A percentile compares a stretch with the other conserved stretches of the same genome.
Conservation (phyloP, 1,140 invertebrate genomes). For the Eupristina koningsbergeri region DNA sequence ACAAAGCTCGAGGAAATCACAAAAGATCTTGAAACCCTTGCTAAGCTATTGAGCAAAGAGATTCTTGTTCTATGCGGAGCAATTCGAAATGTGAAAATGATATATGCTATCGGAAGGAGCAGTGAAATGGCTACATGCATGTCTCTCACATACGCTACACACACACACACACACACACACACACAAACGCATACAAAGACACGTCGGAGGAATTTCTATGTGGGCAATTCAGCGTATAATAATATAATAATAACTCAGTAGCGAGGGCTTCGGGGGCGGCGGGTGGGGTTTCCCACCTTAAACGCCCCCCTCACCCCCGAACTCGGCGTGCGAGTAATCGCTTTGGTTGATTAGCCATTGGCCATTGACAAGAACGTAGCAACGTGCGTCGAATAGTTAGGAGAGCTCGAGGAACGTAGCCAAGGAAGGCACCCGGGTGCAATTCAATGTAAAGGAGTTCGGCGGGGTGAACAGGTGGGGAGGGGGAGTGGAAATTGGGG, state of each 20-base stretch:
- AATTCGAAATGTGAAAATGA: slow-evolving; percentile 28
- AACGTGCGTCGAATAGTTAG: slow-evolving; percentile 45
- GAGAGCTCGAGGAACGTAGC: slow-evolving; percentile 14
- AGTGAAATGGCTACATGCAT: background rate
- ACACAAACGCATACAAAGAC: too few relatives aligned
- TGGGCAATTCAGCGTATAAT: slow-evolving; percentile 37
- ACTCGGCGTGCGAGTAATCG: slow-evolving; percentile 42
- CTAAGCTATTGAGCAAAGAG: too few relatives aligned
- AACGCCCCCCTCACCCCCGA: background rate
- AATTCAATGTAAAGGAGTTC: slow-evolving; percentile 42
- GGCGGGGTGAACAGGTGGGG: background rate
- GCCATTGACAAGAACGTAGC: slow-evolving; percentile 38
- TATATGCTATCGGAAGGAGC: slow-evolving; percentile 3
- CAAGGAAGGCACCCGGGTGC: slow-evolving; percentile 31
- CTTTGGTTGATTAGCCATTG: slow-evolving; percentile 49
- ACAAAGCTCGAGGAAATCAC: background rate
- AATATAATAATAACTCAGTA: too few relatives aligned
- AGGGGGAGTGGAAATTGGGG: background rate
- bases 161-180: too few relatives aligned
- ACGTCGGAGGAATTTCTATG: slow-evolving; percentile 28
- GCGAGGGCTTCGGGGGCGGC: slow-evolving; percentile 29
- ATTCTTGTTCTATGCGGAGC: background rate
- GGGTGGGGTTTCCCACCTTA: slow-evolving; percentile 18
- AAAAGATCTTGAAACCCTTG: slow-evolving; percentile 7
- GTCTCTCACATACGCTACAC: too few relatives aligned